phyloP scores from a whole-genome alignment of 1,140 invertebrate species.

The Dinoponera quadriceps region DNA sequence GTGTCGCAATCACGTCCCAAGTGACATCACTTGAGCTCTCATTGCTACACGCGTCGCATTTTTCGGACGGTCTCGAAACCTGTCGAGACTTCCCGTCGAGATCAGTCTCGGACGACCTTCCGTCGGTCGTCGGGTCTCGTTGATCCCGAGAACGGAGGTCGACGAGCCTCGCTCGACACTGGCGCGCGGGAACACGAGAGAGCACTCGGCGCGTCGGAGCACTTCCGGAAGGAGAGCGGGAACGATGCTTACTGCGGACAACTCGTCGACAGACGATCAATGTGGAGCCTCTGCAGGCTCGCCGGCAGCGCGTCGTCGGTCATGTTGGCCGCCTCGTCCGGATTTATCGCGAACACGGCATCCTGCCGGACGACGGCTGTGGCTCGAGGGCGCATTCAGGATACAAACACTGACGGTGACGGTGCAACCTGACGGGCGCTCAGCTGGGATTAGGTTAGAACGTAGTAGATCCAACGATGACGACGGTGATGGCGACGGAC shows the following conservation, averaged over 20 bases:
- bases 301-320: slow-evolving; percentile 80
- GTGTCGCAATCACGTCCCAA: too few relatives aligned
- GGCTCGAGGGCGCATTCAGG: slow-evolving; percentile 53
- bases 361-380: slow-evolving; percentile 58
- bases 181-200: too few relatives aligned
- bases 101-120: too few relatives aligned
- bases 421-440: too few relatives aligned
- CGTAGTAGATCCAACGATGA: neutral
- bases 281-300: slow-evolving; percentile 83
- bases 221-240: neutral
- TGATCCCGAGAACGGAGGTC: too few relatives aligned
- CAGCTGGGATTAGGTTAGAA: slow-evolving; percentile 65
- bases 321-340: slow-evolving; percentile 74
- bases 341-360: slow-evolving; percentile 74
- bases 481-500: slow-evolving; percentile 52
- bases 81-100: too few relatives aligned
- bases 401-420: slow-evolving; percentile 33
- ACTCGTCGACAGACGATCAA: slow-evolving; percentile 75
- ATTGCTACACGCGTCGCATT: too few relatives aligned
- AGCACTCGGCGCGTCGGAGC: too few relatives aligned
- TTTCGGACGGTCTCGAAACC: too few relatives aligned
- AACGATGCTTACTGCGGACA: slow-evolving; percentile 75
- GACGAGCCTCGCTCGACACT: too few relatives aligned
- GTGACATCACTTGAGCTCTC: neutral
- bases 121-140: too few relatives aligned